phyloP scores from a whole-genome alignment of 2,113 vertebrate species.

The Lamprotornis superbus region DNA sequence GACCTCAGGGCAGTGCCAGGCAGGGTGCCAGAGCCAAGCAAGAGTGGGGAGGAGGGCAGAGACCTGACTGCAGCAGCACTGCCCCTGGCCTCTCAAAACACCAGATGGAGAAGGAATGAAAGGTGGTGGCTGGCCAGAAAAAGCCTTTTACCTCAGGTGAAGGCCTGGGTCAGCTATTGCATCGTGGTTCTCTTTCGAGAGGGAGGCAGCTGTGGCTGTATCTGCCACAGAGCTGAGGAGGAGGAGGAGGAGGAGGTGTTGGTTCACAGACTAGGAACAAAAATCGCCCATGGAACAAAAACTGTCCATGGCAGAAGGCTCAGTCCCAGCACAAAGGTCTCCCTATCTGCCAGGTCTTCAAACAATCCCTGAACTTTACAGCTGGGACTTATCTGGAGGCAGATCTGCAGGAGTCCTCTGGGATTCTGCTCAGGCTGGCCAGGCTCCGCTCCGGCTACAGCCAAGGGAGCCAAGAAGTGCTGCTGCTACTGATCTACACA shows the following conservation, averaged over 20 bases:
- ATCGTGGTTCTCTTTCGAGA: accelerated
- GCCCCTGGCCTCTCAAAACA: not conserved
- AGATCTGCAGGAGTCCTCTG: not conserved
- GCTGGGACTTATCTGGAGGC: not conserved
- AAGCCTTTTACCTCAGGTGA: not conserved
- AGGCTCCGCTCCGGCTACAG: not conserved
- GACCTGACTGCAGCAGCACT: not conserved
- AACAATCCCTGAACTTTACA: not conserved
- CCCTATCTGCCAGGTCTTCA: not conserved
- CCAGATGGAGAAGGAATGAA: not conserved
- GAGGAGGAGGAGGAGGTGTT: not conserved
- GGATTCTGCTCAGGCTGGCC: not conserved
- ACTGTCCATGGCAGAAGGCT: not conserved
- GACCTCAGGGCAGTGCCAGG: not conserved
- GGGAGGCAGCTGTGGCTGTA: not conserved
- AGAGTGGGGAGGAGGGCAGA: not conserved
- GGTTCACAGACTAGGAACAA: not conserved
- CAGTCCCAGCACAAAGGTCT: not conserved
- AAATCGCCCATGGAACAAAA: not conserved
- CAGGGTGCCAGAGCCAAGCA: not conserved
- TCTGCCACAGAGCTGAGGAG: not conserved
- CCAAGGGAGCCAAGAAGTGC: not conserved
- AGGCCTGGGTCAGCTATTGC: not conserved
- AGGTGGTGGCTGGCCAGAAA: not conserved
- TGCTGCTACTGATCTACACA: not conserved